Evolutionary conservation across 1,140 invertebrate genomes (phyloP).

Genomic region (Coenobita brevimanus): DNA sequence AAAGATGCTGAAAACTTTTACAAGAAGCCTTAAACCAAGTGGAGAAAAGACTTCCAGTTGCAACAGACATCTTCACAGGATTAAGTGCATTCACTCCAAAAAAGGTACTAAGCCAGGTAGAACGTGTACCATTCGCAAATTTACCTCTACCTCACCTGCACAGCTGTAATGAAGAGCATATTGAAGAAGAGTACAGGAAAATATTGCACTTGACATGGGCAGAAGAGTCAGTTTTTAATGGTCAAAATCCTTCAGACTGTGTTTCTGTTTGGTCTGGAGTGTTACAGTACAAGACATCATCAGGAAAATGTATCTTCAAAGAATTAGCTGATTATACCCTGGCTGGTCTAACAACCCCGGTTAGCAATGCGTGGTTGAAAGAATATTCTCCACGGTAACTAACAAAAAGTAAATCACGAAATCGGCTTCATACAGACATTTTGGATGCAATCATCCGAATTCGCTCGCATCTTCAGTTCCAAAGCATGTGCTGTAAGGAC

Average conservation of each 20-base stretch:
- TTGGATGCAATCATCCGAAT: conserved; percentile 22
- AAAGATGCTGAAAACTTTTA: neutral
- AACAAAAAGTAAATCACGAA: conserved; percentile 37
- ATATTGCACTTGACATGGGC: conserved; percentile 16
- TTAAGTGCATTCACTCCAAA: neutral
- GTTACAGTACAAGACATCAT: conserved; percentile 23
- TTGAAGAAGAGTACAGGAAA: conserved; percentile 28
- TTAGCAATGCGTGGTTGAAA: conserved; percentile 35
- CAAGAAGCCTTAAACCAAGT: neutral
- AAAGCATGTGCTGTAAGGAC: neutral
- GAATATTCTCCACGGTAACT: conserved; percentile 40
- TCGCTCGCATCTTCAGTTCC: neutral
- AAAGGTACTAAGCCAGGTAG: neutral
- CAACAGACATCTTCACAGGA: conserved; percentile 14
- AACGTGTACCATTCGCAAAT: conserved; percentile 18
- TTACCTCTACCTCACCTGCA: conserved; percentile 15
- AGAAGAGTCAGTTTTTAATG: conserved; percentile 29
- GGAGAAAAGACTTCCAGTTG: conserved; percentile 7
- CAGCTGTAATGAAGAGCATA: conserved; percentile 11
- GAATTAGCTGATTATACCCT: conserved; percentile 27
- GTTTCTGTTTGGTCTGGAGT: conserved; percentile 28
- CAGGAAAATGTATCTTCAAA: conserved; percentile 25
- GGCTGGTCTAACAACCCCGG: conserved; percentile 29
- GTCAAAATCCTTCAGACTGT: conserved; percentile 1
- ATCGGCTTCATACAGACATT: conserved; percentile 12